These are phyloP conservation scores for Eretmochelys imbricata DNA, from an alignment of 2,113 vertebrate species.

Conservation along the genomic window DNA sequence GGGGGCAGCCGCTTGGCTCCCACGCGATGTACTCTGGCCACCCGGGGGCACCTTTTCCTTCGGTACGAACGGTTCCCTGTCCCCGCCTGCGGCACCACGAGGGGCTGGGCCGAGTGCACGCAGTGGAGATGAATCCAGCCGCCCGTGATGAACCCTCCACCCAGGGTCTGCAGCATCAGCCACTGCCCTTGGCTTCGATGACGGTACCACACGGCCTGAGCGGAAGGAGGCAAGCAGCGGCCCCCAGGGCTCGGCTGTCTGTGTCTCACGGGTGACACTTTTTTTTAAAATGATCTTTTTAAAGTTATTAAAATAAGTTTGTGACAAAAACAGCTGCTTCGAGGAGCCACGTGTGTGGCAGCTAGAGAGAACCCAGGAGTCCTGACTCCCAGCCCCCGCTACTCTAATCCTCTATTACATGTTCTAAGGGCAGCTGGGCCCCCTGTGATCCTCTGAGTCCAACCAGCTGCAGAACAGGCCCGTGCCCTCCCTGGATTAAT, in stretches of 20 bases:
- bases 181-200: neutral
- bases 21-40: neutral
- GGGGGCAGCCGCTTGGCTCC: neutral
- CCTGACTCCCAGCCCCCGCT: too few species aligned
- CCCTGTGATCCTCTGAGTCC: too few species aligned
- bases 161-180: neutral
- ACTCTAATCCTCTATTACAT: too few species aligned
- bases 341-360: neutral
- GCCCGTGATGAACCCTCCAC: too few species aligned
- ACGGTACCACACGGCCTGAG: neutral
- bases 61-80: neutral
- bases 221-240: neutral
- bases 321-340: neutral
- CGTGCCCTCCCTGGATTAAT: too few species aligned
- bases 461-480: neutral
- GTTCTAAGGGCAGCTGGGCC: neutral
- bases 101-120: neutral
- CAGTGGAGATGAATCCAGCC: too few species aligned
- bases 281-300: neutral
- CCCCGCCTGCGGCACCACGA: too few species aligned
- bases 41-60: too few species aligned
- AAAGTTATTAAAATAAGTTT: neutral
- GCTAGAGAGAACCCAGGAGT: neutral
- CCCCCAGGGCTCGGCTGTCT: neutral
- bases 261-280: neutral